Evolutionary conservation across 1,140 invertebrate species (phyloP).

Genomic region (Pseudomyrmex sp.): DNA sequence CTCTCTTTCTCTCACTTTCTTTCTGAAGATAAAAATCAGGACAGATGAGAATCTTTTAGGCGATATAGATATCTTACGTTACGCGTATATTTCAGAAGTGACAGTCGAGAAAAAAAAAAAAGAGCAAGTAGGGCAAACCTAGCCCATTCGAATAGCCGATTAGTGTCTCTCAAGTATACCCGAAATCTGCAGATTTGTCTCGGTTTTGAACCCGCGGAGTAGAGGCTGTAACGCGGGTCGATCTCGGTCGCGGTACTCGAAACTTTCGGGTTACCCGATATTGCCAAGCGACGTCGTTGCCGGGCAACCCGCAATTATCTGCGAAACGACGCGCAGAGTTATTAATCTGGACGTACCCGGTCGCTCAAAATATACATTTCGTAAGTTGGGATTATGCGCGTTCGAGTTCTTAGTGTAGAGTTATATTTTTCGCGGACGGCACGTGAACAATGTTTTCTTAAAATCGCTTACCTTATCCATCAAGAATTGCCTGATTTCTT

Average conservation of each 20-base stretch:
- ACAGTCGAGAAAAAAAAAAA: too few species aligned
- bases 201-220: background rate
- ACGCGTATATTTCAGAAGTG: too few species aligned
- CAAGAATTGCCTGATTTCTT: background rate
- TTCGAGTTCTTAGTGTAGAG: background rate
- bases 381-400: too few species aligned
- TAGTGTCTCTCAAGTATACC: constrained; percentile 36
- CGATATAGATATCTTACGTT: too few species aligned
- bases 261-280: constrained; percentile 49
- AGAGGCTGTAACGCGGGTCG: constrained; percentile 34
- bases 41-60: too few species aligned
- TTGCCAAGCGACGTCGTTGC: constrained; percentile 6
- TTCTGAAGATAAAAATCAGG: too few species aligned
- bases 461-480: background rate
- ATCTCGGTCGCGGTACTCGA: constrained; percentile 35
- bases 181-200: constrained; percentile 3
- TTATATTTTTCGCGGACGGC: background rate
- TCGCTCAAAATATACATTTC: background rate
- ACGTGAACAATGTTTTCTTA: background rate
- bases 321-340: background rate
- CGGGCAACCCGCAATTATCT: background rate
- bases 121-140: background rate
- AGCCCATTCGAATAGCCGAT: constrained; percentile 37
- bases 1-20: too few species aligned
- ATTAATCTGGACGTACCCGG: background rate